phyloP scores from a whole-genome alignment of 1,140 invertebrate species.

The Heliconius himera region DNA sequence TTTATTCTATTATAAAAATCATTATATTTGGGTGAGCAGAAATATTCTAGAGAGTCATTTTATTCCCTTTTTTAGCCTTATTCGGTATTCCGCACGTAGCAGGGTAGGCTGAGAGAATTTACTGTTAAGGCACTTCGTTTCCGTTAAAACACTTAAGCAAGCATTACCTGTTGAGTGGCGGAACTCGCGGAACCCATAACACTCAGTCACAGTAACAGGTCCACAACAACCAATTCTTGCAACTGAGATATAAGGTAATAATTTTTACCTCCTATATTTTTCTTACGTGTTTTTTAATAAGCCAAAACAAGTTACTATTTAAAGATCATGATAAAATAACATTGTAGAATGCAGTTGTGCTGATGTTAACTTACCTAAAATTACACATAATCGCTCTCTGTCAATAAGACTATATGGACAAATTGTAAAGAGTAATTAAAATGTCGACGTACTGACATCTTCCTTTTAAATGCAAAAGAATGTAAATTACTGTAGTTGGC shows the following conservation, averaged over 20 bases:
- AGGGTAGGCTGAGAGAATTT: too few relatives aligned
- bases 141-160: too few relatives aligned
- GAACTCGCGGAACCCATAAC: too few relatives aligned
- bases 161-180: too few relatives aligned
- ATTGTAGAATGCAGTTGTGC: neutral
- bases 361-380: neutral
- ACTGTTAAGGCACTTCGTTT: too few relatives aligned
- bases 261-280: neutral
- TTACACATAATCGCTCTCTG: conserved; percentile 19
- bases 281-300: neutral
- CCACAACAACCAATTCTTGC: neutral
- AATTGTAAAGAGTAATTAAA: conserved; percentile 16
- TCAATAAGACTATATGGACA: conserved; percentile 21
- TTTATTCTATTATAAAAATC: neutral
- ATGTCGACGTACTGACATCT: conserved; percentile 21
- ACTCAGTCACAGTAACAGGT: too few relatives aligned
- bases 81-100: too few relatives aligned
- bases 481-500: neutral
- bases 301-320: neutral
- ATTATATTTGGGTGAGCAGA: neutral
- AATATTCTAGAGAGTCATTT: neutral
- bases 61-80: too few relatives aligned
- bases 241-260: too few relatives aligned
- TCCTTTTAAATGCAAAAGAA: conserved; percentile 18
- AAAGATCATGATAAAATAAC: neutral